Base-by-base conservation (phyloP, 1,140 invertebrate genomes). In the Papilio dardanus region DNA sequence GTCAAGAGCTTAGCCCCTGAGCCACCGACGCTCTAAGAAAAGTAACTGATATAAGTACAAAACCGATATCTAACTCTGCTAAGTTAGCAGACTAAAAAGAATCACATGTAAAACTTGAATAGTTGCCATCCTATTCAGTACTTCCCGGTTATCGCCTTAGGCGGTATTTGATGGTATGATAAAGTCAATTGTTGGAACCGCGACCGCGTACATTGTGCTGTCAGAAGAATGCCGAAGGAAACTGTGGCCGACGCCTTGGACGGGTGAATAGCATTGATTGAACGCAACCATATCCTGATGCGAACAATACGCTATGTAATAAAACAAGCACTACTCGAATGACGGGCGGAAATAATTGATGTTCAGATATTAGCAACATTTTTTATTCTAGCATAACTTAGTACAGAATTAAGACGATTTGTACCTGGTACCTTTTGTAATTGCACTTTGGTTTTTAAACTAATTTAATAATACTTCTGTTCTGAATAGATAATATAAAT, bases 161-260 rank as follows among this genome's bases (percentile, higher is more conserved):
- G 68, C 81, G 74, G 75, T 82, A 75, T 77, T 71, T 82, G 87
- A 89, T 91, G 88, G 86, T 86, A 91, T 90, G 87, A 91, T 91
- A 88, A 79, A 76, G 42, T 30, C 82, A 74, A 84, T 87, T 86
- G 85, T 86, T 80, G 66, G 67, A 24, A 74, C 78, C 75, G 76
- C 69, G 68, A 77, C 66, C 81, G 85, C 71, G 71, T 71, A 78
- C 86, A 90, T 92, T 92, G 87, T 92, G 82, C 81, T 92, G 90
- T 92, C 90, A 81, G 76, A 86, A 85, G 85, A 86, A 86, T 90
- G 84, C 80, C 80, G 74, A 80, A 90, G 88, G 88, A 88, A 90
- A 85, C 86, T 81, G 65, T 82, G 83, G 84, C 87, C 82, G 77
- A 76, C 85, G 83, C 86, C 88, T 90, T 91, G 88, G 88, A 83